phyloP scores from a whole-genome alignment of 2,797 vertebrate genomes.

The Epinephelus coioides region DNA sequence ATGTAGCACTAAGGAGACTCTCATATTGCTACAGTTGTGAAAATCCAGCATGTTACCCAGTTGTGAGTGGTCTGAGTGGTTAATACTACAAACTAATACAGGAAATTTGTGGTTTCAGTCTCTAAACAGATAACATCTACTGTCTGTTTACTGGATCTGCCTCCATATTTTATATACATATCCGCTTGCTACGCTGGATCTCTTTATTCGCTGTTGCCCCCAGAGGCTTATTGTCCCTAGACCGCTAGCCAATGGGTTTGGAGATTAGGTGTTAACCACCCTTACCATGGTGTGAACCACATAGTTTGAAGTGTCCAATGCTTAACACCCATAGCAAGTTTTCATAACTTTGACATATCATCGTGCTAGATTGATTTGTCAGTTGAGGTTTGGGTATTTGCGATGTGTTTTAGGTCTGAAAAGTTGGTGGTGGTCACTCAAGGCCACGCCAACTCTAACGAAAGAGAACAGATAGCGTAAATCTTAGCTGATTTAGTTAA shows the following conservation, averaged over 20 bases:
- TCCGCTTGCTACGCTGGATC: too few species aligned
- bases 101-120: not conserved
- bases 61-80: too few species aligned
- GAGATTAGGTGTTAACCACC: slow-evolving; percentile 1
- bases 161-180: not conserved
- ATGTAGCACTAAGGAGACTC: too few species aligned
- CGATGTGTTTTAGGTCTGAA: not conserved
- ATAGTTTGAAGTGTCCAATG: not conserved
- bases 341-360: not conserved
- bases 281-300: slow-evolving; percentile 4
- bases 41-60: too few species aligned
- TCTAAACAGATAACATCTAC: not conserved
- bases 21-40: too few species aligned
- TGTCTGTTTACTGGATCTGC: not conserved
- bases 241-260: too few species aligned
- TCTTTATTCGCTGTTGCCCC: too few species aligned
- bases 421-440: not conserved
- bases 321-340: not conserved
- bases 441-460: not conserved
- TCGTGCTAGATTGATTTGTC: not conserved
- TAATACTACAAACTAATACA: too few species aligned
- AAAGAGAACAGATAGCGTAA: not conserved
- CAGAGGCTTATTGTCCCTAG: too few species aligned
- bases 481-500: not conserved
- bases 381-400: not conserved